Base-by-base conservation (phyloP, 2,888 invertebrate genomes). In the Pollenia amentaria region DNA sequence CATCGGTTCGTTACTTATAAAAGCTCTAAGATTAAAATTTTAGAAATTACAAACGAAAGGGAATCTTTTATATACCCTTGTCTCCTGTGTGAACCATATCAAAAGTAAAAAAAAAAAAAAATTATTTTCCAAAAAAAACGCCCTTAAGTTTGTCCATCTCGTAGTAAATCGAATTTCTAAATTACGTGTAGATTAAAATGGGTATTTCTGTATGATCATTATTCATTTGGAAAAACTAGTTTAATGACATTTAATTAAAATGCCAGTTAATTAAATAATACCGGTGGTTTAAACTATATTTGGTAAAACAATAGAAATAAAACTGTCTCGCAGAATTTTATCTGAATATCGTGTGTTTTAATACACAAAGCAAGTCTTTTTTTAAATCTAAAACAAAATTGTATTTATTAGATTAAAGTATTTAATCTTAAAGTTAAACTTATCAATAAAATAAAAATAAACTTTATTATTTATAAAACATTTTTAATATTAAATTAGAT, bases 221-320 rank as follows among this genome's bases (percentile, higher is more conserved):
- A 29, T 60, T n/a, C 6, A 62, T 44, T 46, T 55, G 12, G 29
- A 29, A 70, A 81, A 65, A 57, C 65, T 48, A 73, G 81, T 81
- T 73, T 75, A 67, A 48, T 67, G 75, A n/a, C 21, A 60, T 81
- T 75, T 67, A 73, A 57, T 65, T 40, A 18, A 67, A 60, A 46
- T 46, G 53, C 4, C 65, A 48, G 53, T 81, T 81, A 73, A 57
- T 81, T 64, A 65, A 48, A 65, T 65, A n/a, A 46, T 55, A 65
- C 53, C 55, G 46, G 38, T 42, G 62, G 40, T 38, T 62, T 79
- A 42, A 55, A 40, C 46, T 65, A 6, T 65, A 73, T 80, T 80
- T 80, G 72, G 80, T 18, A 80, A 65, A 18, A 46, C 11, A 79
- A 69, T 69, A 55, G 12, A 79, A 70, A 42, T 12, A 21, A 65